Percentiles rank a stretch among this genome's conserved stretches.
Conservation (phyloP, 53 echinoderm and acorn worm species). For the Echinarachnius parma region DNA sequence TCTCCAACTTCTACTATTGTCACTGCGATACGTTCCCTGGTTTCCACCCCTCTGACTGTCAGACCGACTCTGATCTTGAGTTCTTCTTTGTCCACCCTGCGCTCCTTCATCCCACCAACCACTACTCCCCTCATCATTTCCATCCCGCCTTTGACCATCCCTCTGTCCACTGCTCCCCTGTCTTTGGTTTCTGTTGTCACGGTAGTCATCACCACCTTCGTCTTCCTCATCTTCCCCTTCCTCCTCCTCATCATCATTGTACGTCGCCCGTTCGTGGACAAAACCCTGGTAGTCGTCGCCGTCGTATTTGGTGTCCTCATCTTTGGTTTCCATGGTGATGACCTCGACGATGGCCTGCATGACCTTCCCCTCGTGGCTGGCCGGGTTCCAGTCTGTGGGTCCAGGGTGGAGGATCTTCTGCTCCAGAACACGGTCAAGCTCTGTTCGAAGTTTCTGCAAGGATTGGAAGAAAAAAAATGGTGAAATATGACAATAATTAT, state of each 20-base stretch:
- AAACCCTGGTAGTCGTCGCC: constrained; percentile 26
- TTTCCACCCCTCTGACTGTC: no score
- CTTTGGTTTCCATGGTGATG: constrained; percentile 37
- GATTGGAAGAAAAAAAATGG: no score
- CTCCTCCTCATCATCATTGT: constrained; percentile 20
- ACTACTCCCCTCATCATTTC: neutral
- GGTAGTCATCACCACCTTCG: neutral
- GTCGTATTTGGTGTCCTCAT: constrained; percentile 3
- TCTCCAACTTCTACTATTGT: neutral
- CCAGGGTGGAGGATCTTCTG: constrained; percentile 84
- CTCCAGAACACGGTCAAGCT: constrained; percentile 83
- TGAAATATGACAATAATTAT: no score
- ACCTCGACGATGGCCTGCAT: constrained; percentile 91
- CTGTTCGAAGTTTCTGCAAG: constrained; percentile 66
- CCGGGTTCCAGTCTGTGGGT: constrained; percentile 75
- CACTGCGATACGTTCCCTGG: no score
- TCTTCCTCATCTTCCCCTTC: constrained; percentile 10
- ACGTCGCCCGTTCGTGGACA: neutral
- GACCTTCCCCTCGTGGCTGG: constrained; percentile 72
- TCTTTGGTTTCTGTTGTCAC: no score
- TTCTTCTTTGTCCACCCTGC: neutral
- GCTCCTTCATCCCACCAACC: neutral
- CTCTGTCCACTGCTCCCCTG: neutral
- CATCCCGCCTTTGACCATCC: neutral
- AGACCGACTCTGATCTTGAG: neutral